Conservation (phyloP, 1,140 invertebrate species). For the Adoxophyes honmai region DNA sequence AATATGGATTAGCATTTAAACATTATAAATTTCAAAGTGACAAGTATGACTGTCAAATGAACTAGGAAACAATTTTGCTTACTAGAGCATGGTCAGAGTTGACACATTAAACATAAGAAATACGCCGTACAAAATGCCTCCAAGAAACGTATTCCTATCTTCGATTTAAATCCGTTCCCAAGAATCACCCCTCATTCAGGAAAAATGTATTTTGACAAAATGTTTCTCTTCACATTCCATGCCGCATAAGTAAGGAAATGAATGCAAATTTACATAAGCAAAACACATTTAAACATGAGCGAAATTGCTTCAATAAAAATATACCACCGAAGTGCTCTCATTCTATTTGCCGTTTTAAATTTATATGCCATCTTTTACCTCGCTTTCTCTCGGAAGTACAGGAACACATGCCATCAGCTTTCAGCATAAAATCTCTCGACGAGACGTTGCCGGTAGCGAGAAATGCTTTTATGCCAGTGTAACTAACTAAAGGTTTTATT, state of each 20-base stretch:
- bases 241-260: background rate
- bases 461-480: conserved; percentile 10
- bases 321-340: conserved; percentile 9
- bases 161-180: too few relatives aligned
- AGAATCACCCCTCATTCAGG: too few relatives aligned
- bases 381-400: conserved; percentile 1
- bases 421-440: conserved; percentile 10
- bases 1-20: too few relatives aligned
- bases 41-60: too few relatives aligned
- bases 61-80: too few relatives aligned
- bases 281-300: conserved; percentile 12
- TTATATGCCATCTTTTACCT: conserved; percentile 16
- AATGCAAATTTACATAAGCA: background rate
- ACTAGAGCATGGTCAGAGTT: too few relatives aligned
- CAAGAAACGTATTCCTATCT: too few relatives aligned
- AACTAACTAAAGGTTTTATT: conserved; percentile 12
- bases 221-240: too few relatives aligned
- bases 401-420: conserved; percentile 9
- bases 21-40: too few relatives aligned
- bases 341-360: conserved; percentile 14
- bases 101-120: too few relatives aligned
- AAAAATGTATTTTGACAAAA: too few relatives aligned
- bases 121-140: too few relatives aligned
- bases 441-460: background rate
- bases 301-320: conserved; percentile 14